Base-by-base conservation (phyloP, 1,140 invertebrate genomes). In the Calosoma granatense region DNA sequence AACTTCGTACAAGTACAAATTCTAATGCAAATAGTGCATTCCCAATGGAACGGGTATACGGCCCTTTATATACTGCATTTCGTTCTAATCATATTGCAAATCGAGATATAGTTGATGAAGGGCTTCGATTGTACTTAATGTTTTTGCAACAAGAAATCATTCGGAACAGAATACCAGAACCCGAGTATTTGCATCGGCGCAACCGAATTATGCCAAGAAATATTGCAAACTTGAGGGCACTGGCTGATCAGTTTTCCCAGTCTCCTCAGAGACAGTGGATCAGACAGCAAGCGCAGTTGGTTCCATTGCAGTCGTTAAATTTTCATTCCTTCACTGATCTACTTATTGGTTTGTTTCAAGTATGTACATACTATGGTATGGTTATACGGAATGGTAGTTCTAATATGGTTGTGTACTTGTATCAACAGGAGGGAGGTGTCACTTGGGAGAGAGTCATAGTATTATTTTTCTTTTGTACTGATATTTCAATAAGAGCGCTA, bases 391-490 rank as follows among this genome's bases (percentile, higher is more conserved):
- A 1, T 51, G 17, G n/a, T 20, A 9, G 1, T 2, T 54, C 15
- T 53, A 22, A 2, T 6, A n/a, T n/a, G n/a, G n/a, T n/a, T n/a
- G n/a, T n/a, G n/a, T n/a, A n/a, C n/a, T n/a, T 55, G 17, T 36
- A 15, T 15, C 39, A 1, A 39, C 22, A 55, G 54, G 54, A 55
- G 39, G 54, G 54, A 19, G 54, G 54, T 11, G 54, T 55, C 17
- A 55, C 54, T 2, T 55, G 54, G 54, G 54, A 55, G 23, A 12
- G 54, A 55, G 30, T 55, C 14, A 11, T 55, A 12, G 54, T 55
- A 12, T 19, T 55, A 21, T 55, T 55, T 19, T 55, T 55, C 20
- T 55, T 55, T 41, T 55, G 54, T 55, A 23, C 54, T 20, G 54
- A 55, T 39, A 11, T 55, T 12, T 55, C 54, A 20, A 55, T 55